Conservation (phyloP, 2,797 vertebrate genomes). For the Danio tinwini region DNA sequence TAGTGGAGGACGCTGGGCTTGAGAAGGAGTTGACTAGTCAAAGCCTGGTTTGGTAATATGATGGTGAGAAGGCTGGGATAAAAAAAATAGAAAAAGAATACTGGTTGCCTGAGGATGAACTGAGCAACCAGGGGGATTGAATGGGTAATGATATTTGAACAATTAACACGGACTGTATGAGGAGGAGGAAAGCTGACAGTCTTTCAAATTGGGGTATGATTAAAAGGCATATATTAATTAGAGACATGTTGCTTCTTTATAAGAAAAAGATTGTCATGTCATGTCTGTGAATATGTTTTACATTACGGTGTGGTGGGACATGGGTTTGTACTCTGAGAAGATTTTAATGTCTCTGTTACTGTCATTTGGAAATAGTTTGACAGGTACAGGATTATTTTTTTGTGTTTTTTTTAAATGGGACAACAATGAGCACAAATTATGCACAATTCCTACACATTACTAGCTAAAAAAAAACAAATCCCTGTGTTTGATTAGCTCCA, state of each 20-base stretch:
- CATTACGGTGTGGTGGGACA: slow-evolving; percentile 76
- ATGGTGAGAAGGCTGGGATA: slow-evolving; percentile 61
- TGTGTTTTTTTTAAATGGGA: no score
- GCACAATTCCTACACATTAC: neutral
- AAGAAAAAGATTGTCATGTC: slow-evolving; percentile 84
- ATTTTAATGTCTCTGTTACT: neutral
- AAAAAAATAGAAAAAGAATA: slow-evolving; percentile 16
- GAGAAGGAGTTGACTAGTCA: slow-evolving; percentile 64
- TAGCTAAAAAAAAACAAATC: no score
- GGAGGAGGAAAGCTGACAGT: slow-evolving; percentile 80
- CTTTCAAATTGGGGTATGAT: slow-evolving; percentile 83
- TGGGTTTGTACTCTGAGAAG: slow-evolving; percentile 27
- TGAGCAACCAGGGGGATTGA: slow-evolving; percentile 76
- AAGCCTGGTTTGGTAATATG: slow-evolving; percentile 71
- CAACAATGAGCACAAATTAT: neutral
- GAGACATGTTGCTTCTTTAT: slow-evolving; percentile 84
- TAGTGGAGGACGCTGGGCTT: slow-evolving; percentile 68
- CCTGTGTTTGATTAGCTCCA: no score
- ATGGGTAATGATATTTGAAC: slow-evolving; percentile 82
- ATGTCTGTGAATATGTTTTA: slow-evolving; percentile 83
- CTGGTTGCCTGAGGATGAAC: slow-evolving; percentile 76
- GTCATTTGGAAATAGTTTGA: neutral
- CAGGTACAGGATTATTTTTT: neutral
- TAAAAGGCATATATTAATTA: slow-evolving; percentile 87
- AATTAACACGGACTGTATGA: slow-evolving; percentile 88